Evolutionary conservation across 2,113 vertebrate species (phyloP).

Genomic region (Mystacornis crossleyi): DNA sequence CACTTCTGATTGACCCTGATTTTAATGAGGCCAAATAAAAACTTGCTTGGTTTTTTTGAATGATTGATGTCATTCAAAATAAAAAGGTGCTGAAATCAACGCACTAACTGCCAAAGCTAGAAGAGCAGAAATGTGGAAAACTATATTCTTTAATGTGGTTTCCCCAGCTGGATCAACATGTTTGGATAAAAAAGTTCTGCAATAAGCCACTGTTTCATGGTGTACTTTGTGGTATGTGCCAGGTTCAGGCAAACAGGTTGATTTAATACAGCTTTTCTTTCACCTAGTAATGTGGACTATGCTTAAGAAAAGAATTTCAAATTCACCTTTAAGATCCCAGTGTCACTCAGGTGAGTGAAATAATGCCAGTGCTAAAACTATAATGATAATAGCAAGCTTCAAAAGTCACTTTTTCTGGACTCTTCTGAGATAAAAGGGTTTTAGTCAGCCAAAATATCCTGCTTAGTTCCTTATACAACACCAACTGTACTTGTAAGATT

Average conservation of each 20-base stretch:
- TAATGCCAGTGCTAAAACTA: neutral
- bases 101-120: neutral
- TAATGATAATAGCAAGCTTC: neutral
- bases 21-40: neutral
- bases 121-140: neutral
- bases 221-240: neutral
- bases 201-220: neutral
- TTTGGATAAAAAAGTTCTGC: neutral
- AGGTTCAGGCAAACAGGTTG: neutral
- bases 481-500: neutral
- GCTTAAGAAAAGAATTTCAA: neutral
- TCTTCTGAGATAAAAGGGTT: neutral
- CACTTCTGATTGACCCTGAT: neutral
- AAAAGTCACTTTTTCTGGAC: neutral
- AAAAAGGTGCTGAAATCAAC: neutral
- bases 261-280: neutral
- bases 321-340: neutral
- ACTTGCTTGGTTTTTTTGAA: neutral
- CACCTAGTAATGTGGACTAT: neutral
- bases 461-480: neutral
- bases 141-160: neutral
- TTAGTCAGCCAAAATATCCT: neutral
- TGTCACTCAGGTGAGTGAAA: neutral
- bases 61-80: neutral
- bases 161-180: neutral